phyloP scores from a whole-genome alignment of 2,113 vertebrate species.

The Crotalus helleri region DNA sequence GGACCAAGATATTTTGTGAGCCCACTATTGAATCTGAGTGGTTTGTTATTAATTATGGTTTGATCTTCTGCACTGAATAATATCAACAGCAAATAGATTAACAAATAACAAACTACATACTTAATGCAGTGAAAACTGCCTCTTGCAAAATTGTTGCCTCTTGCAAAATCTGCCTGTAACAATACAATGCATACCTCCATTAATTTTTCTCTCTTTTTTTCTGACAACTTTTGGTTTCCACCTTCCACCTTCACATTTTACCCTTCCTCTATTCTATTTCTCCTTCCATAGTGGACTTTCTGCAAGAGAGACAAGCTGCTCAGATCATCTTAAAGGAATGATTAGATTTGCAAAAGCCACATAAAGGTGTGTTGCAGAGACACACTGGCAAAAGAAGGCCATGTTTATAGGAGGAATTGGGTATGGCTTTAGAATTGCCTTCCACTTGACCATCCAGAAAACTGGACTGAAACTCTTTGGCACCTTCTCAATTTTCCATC shows the following conservation, averaged over 20 bases:
- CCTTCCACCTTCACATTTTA: neutral
- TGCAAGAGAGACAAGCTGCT: neutral
- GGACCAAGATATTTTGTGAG: too few relatives aligned
- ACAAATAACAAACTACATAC: neutral
- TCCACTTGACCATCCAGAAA: too few relatives aligned
- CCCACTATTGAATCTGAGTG: too few relatives aligned
- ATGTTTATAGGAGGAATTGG: too few relatives aligned
- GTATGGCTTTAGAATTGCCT: too few relatives aligned
- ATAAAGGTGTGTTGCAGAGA: too few relatives aligned
- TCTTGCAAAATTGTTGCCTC: neutral
- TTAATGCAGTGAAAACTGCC: neutral
- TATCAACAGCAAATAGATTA: neutral
- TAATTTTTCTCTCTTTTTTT: neutral
- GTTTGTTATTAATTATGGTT: too few relatives aligned
- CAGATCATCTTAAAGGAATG: too few relatives aligned
- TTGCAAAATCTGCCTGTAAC: neutral
- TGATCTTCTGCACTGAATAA: neutral
- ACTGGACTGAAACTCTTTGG: too few relatives aligned
- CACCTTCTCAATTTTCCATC: too few relatives aligned
- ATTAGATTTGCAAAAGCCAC: too few relatives aligned
- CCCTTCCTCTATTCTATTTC: neutral
- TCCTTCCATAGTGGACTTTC: neutral
- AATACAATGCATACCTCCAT: neutral
- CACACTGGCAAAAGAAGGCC: too few relatives aligned
- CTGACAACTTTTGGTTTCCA: neutral